Conservation (phyloP, 2,797 vertebrate genomes). For the Chelmon rostratus region DNA sequence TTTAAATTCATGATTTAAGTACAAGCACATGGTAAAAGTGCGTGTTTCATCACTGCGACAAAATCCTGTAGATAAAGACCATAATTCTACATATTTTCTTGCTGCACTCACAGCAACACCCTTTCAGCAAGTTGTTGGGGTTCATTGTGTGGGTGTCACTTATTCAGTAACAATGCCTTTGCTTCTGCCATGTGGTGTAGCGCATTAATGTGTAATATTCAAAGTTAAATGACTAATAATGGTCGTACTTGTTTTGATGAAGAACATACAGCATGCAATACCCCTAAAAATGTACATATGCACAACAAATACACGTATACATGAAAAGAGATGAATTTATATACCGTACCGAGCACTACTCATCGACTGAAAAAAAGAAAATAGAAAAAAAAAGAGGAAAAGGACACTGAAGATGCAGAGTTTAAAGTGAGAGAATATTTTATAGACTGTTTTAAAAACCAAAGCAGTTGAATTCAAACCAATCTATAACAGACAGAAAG, state of each 20-base stretch:
- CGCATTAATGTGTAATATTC: neutral
- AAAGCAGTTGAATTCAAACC: conserved; percentile 3
- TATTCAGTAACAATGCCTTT: neutral
- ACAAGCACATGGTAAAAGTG: neutral
- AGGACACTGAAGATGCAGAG: neutral
- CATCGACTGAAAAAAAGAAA: neutral
- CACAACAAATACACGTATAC: neutral
- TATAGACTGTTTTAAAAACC: neutral
- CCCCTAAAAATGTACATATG: conserved; percentile 1
- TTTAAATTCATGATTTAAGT: neutral
- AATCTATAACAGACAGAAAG: neutral
- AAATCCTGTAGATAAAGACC: neutral
- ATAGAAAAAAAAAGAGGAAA: neutral
- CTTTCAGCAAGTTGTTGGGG: neutral
- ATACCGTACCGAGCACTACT: too few species aligned
- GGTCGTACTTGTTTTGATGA: neutral
- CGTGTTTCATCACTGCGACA: neutral
- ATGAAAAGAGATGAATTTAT: conserved; percentile 9
- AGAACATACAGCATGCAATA: neutral
- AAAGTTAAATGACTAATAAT: neutral
- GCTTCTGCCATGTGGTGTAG: neutral
- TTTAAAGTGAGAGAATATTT: neutral
- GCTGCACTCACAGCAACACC: neutral
- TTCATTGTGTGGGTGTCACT: neutral
- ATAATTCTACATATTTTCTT: neutral